Conservation (phyloP, 2,113 vertebrate genomes). For the Odocoileus hemionus region DNA sequence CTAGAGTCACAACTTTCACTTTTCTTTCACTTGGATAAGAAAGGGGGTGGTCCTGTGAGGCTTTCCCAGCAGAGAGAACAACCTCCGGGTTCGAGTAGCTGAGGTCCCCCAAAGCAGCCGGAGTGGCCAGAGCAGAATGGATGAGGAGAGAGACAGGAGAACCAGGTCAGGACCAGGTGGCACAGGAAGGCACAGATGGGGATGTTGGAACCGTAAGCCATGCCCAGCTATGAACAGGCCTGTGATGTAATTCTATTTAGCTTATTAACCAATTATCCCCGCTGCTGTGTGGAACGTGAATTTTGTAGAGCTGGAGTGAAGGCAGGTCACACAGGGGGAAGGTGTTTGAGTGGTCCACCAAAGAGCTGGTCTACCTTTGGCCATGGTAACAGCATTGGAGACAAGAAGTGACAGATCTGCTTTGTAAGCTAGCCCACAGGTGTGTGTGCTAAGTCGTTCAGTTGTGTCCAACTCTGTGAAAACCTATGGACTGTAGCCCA, state of each 20-base stretch:
- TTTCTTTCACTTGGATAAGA: not conserved
- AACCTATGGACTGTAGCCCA: not conserved
- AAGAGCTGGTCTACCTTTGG: not conserved
- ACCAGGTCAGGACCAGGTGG: not conserved
- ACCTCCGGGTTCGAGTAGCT: not conserved
- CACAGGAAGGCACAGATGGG: not conserved
- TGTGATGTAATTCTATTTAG: not conserved
- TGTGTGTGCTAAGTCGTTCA: not conserved
- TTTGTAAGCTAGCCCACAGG: rapidly evolving
- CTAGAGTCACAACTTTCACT: not conserved
- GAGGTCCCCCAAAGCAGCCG: not conserved
- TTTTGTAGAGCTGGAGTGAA: not conserved
- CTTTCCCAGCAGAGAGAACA: not conserved
- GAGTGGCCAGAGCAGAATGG: not conserved
- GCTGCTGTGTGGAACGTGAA: not conserved
- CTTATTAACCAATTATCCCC: rapidly evolving
- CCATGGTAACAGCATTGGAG: not conserved
- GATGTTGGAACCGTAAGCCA: not conserved
- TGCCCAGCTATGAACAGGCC: rapidly evolving
- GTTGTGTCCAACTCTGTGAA: not conserved
- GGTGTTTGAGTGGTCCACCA: not conserved
- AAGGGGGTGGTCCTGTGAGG: not conserved
- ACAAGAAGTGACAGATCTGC: rapidly evolving
- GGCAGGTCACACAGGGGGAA: rapidly evolving
- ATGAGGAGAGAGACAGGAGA: not conserved